Evolutionary conservation across 2,888 invertebrate genomes (phyloP).

Genomic region (Amiota mariae): DNA sequence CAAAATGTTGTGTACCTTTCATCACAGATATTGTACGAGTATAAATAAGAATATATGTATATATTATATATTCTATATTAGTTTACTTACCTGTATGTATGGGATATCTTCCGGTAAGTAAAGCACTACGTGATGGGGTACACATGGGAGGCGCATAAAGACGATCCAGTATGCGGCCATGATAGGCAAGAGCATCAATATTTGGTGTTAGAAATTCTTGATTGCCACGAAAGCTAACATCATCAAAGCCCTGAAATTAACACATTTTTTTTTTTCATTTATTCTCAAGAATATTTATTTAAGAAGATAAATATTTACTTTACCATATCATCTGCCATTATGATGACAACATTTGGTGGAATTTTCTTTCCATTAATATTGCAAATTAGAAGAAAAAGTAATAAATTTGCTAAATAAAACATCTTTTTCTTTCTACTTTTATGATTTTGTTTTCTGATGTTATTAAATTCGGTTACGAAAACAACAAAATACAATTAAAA

Average conservation of each 20-base stretch:
- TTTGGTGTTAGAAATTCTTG: conserved; percentile 92
- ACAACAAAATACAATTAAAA: background rate
- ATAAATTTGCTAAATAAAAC: conserved; percentile 51
- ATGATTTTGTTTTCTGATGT: background rate
- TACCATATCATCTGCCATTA: conserved; percentile 89
- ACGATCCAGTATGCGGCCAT: conserved; percentile 88
- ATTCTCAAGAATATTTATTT: background rate
- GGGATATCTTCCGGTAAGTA: conserved; percentile 90
- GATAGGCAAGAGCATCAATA: conserved; percentile 88
- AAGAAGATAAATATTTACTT: conserved; percentile 38
- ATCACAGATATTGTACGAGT: too few relatives aligned
- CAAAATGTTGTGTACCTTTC: conserved; percentile 82
- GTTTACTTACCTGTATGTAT: conserved; percentile 79
- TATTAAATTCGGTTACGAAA: background rate
- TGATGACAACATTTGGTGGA: conserved; percentile 81
- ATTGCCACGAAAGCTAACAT: conserved; percentile 91
- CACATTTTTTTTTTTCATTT: background rate
- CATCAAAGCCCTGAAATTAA: conserved; percentile 87
- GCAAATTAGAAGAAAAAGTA: conserved; percentile 45
- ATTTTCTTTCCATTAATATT: conserved; percentile 13
- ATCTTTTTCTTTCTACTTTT: background rate
- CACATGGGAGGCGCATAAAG: conserved; percentile 88
- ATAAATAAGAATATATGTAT: background rate
- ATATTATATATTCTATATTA: background rate
- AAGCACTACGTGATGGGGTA: conserved; percentile 87